phyloP scores from a whole-genome alignment of 2,797 vertebrate species.

The Mormyrus hasselquistii region DNA sequence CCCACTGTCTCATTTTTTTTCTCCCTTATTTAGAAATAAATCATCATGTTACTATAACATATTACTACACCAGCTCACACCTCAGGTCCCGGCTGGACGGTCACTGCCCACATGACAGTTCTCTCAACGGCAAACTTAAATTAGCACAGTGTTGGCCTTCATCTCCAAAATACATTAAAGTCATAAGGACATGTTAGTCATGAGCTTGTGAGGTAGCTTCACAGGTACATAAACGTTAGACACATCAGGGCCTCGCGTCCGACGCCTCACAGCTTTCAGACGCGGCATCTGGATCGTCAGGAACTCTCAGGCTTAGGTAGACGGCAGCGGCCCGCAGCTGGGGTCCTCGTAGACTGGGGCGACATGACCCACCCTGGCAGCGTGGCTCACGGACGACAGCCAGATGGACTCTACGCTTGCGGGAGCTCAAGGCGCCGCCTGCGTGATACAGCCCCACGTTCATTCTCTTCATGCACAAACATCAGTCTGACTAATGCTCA shows the following conservation, averaged over 20 bases:
- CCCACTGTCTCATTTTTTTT: not conserved
- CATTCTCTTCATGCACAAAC: not conserved
- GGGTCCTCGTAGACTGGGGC: not conserved
- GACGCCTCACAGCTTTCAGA: not conserved
- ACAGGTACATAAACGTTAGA: not conserved
- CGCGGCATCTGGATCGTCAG: not conserved
- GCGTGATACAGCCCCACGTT: not conserved
- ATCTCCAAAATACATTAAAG: not conserved
- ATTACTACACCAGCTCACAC: slow-evolving; percentile 10
- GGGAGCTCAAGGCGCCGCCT: not conserved
- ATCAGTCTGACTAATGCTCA: slow-evolving; percentile 5
- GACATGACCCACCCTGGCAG: not conserved
- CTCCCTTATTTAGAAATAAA: slow-evolving; percentile 20
- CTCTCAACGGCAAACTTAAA: not conserved
- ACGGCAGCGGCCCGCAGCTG: not conserved
- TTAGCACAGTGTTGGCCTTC: not conserved
- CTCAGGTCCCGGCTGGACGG: slow-evolving; percentile 1
- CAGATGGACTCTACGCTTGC: not conserved
- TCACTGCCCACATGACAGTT: not conserved
- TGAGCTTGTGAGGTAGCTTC: not conserved
- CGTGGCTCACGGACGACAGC: not conserved
- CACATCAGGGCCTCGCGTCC: not conserved
- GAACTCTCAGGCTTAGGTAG: not conserved
- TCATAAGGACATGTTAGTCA: not conserved
- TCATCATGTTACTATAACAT: not conserved